Base-by-base conservation (phyloP, 2,113 vertebrate genomes). In the Paratilapia polleni region DNA sequence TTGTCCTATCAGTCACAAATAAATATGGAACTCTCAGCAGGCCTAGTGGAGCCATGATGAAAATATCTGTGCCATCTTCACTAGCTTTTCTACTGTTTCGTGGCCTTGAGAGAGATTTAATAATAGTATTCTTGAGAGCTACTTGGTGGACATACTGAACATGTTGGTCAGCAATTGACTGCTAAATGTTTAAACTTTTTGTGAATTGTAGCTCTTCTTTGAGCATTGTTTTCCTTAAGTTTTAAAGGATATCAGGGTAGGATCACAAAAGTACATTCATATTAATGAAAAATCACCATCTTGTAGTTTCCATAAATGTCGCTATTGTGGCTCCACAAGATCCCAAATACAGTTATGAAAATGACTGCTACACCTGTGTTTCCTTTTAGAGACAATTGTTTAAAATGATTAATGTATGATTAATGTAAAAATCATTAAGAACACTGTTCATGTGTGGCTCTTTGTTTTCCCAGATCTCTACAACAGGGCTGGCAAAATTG, bases 1-100 rank as follows among this genome's bases (percentile, higher is more conserved):
- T 88, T 24, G 24, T 77, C 54, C 78, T 43, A 77, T 85, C 88
- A 88, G 47, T 89, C 87, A 89, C 62, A 80, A 84, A 74, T 86
- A 80, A 80, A 84, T 52, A 62, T 41, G 63, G 12, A 81, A 66
- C 4, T 5, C 61, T 88, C 77, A 85, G 43, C 36, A n/a, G 70
- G 54, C 36, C 58, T 14, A 15, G n/a, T 64, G 81, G 5, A 11
- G 63, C 22, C 2, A 10, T 2, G 43, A 74, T 68, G 76, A 15
- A 81, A 80, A 52, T 60, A 6, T 62, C 43, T 19, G 41, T 34
- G 31, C 26, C 74, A 2, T 52, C 73, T 78, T 38, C 34, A 64
- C n/a, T 26, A 22, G 77, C 20, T 78, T 2, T 2, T 41, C 43
- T 26, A 6, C 20, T 24, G 24, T 41, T 57, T 19, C 22, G 56